phyloP scores from a whole-genome alignment of 2,888 invertebrate species.

The Cetonia aurata region DNA sequence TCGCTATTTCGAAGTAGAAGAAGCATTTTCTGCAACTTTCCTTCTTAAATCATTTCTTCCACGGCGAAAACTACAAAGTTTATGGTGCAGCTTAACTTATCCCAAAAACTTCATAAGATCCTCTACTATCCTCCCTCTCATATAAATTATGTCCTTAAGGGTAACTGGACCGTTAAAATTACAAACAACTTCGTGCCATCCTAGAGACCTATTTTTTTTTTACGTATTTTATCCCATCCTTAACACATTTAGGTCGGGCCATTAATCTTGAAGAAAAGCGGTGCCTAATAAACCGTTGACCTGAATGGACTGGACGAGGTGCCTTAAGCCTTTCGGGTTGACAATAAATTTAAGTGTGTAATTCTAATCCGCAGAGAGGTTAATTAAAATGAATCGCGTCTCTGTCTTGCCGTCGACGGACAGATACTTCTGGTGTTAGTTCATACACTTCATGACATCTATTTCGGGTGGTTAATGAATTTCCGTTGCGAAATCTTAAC shows the following conservation, averaged over 20 bases:
- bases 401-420: not conserved
- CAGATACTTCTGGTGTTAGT: too few relatives aligned
- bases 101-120: too few relatives aligned
- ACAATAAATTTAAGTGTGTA: conserved; percentile 25
- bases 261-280: conserved; percentile 14
- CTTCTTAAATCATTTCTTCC: too few relatives aligned
- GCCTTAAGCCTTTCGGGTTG: conserved; percentile 17
- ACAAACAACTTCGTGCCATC: too few relatives aligned
- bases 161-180: too few relatives aligned
- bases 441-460: conserved; percentile 19
- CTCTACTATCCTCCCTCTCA: too few relatives aligned
- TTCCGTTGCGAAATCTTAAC: conserved; percentile 3
- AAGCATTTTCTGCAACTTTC: too few relatives aligned
- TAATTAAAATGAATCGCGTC: conserved; percentile 30
- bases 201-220: conserved; percentile 5
- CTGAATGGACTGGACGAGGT: not conserved
- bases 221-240: not conserved
- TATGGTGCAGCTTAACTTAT: too few relatives aligned
- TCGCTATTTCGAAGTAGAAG: too few relatives aligned
- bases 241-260: conserved; percentile 20
- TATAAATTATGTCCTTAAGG: too few relatives aligned
- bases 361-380: conserved; percentile 13
- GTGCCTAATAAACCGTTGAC: conserved; percentile 27
- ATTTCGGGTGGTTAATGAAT: conserved; percentile 23
- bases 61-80: too few relatives aligned